Base-by-base conservation (phyloP, 2,113 vertebrate genomes). In the Rallus limicola region DNA sequence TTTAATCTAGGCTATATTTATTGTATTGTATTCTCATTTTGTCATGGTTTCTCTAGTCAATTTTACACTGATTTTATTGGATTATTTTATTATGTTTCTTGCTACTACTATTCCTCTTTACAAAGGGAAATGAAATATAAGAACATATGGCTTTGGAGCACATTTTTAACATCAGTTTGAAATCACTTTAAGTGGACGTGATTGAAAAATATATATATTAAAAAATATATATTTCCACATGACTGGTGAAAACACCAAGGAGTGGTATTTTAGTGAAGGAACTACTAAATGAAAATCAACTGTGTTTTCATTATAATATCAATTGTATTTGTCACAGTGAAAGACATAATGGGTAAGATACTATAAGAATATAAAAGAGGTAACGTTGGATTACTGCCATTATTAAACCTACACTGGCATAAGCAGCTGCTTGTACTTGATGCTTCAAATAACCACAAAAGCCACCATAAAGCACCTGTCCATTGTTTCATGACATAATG, bases 381-480 rank as follows among this genome's bases (percentile, higher is more conserved):
- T 46, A 78, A 70, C 58, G 34, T 53, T 87, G 23, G 52, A 75
- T 56, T 81, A 71, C 28, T 80, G 18, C 28, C 20, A 34, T 92
- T 83, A 67, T 92, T 78, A 87, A 83, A 75, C 16, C 9, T 90
- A 28, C 26, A 77, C 23, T 88, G 60, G 29, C 20, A 48, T 80
- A 59, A 83, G 31, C 16, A 77, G 20, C 38, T 95, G 55, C 64
- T 34, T 94, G 13, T 86, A 52, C 13, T 86, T 78, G 46, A 42
- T 93, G 38, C 13, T 83, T 88, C 29, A 86, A 92, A 55, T 84
- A 81, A 72, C n/a, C 79, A 26, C 77, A 93, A 86, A 92, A 92
- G 24, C 42, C 26, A 60, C 33, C 28, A 48, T 92, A 86, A 96
- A 83, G 26, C 34, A 90, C 48, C 56, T 95, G 72, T 58, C 80